Evolutionary conservation across 2,113 vertebrate species (phyloP).

Genomic region (Hippocampus guttulatus): DNA sequence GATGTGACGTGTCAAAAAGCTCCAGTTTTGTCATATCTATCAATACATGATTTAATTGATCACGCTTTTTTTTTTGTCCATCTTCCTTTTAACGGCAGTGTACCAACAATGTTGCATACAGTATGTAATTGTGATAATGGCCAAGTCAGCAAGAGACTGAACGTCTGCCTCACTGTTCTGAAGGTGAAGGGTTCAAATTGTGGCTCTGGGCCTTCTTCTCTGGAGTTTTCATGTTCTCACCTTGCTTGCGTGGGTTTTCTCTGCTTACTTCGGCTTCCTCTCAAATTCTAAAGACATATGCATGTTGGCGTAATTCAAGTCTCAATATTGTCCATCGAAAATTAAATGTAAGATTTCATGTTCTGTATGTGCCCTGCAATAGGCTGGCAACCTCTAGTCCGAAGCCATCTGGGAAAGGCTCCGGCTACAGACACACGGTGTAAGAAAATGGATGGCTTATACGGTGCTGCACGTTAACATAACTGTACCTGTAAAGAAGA

Average conservation of each 20-base stretch:
- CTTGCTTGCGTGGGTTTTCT: not conserved
- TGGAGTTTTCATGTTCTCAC: not conserved
- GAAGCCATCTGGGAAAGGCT: not conserved
- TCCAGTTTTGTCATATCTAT: not conserved
- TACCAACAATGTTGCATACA: not conserved
- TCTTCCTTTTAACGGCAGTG: not conserved
- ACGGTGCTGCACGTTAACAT: too few species aligned
- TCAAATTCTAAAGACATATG: not conserved
- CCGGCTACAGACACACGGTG: too few species aligned
- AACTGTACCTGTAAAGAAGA: not conserved
- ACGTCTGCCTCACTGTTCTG: too few species aligned
- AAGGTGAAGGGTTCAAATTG: too few species aligned
- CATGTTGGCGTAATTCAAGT: not conserved
- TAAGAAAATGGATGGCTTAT: not conserved
- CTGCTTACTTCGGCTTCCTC: not conserved
- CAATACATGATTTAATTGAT: not conserved
- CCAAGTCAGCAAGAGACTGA: too few species aligned
- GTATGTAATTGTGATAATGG: not conserved
- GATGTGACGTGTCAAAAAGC: not conserved
- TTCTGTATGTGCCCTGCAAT: not conserved
- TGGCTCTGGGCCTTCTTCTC: too few species aligned
- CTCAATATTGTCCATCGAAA: not conserved
- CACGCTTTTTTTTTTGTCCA: not conserved
- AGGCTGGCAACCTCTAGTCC: not conserved
- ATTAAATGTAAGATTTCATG: not conserved